Evolutionary conservation across 2,797 vertebrate genomes (phyloP).

Genomic region (Acipenser transmontanus): DNA sequence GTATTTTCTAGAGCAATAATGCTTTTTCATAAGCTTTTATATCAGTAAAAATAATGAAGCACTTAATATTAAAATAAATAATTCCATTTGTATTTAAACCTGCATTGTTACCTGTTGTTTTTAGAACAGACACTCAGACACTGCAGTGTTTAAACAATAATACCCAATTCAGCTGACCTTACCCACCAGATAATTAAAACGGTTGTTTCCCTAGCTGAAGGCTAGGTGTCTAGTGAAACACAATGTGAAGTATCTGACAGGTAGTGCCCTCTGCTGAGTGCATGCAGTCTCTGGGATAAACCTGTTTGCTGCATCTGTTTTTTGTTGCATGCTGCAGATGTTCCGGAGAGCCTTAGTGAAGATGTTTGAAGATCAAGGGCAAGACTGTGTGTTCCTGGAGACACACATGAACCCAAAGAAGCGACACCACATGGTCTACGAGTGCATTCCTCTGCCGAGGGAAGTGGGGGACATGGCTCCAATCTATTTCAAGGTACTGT

Average conservation of each 20-base stretch:
- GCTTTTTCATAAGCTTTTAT: too few species aligned
- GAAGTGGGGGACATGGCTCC: constrained; percentile 92
- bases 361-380: constrained; percentile 80
- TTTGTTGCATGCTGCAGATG: constrained; percentile 48
- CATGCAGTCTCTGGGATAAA: not conserved
- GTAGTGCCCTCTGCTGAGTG: too few species aligned
- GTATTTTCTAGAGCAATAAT: too few species aligned
- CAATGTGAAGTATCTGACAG: not conserved
- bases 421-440: constrained; percentile 83
- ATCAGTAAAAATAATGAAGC: too few species aligned
- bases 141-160: too few species aligned
- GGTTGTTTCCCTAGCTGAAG: not conserved
- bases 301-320: not conserved
- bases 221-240: not conserved
- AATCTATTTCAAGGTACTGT: constrained; percentile 88
- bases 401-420: constrained; percentile 75
- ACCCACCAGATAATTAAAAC: too few species aligned
- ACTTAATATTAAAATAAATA: too few species aligned
- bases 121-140: too few species aligned
- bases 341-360: constrained; percentile 80
- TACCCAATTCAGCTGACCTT: too few species aligned
- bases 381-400: constrained; percentile 92
- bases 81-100: too few species aligned
- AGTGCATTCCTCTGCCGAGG: constrained; percentile 86
- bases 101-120: too few species aligned